Conservation (phyloP, 2,113 vertebrate species). For the Vidua chalybeata region DNA sequence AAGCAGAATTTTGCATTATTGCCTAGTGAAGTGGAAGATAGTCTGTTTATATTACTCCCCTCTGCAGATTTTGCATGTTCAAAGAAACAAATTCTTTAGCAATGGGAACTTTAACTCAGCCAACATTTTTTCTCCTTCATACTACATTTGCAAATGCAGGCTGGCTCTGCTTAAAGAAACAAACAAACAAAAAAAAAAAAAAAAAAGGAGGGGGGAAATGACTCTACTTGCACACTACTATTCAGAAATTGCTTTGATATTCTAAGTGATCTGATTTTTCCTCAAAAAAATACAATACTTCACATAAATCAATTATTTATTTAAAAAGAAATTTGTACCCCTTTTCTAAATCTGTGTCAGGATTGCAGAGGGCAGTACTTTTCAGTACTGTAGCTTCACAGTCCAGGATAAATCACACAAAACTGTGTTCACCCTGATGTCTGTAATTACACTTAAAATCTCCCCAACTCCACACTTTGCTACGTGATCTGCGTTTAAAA, state of each 20-base stretch:
- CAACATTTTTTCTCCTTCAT: not conserved
- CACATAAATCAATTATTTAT: not conserved
- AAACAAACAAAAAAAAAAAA: not conserved
- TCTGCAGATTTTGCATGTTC: conserved; percentile 7
- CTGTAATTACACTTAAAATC: not conserved
- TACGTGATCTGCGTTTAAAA: not conserved
- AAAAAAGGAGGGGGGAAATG: not conserved
- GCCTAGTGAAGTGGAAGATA: not conserved
- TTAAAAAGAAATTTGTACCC: not conserved
- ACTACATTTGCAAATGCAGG: not conserved
- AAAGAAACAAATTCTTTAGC: conserved; percentile 39
- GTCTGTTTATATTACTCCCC: not conserved
- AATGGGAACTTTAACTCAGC: conserved; percentile 14
- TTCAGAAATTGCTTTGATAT: not conserved
- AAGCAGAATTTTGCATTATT: not conserved
- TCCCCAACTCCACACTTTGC: not conserved
- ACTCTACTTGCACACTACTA: not conserved
- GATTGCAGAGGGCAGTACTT: not conserved
- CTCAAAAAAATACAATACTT: not conserved
- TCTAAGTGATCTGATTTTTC: not conserved
- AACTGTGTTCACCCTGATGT: not conserved
- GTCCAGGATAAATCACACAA: not conserved
- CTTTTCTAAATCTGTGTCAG: not conserved
- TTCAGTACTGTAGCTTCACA: not conserved
- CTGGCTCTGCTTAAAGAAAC: not conserved